Evolutionary conservation across 2,797 vertebrate genomes (phyloP).

Genomic region (Neosilurus mollespiculum): DNA sequence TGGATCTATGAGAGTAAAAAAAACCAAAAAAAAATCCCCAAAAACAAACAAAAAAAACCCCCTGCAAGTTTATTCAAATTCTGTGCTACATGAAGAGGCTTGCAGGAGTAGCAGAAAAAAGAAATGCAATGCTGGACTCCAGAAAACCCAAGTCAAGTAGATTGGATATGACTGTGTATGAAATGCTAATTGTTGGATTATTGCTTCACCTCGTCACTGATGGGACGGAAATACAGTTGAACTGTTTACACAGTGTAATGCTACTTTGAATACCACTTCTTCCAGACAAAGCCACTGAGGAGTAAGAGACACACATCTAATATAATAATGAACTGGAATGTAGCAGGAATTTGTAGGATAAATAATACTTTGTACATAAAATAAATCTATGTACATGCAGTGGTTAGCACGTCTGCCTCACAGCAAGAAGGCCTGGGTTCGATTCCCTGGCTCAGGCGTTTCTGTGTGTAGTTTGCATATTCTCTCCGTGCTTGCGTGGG

Average conservation of each 20-base stretch:
- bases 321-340: not conserved
- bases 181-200: slow-evolving; percentile 39
- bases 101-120: not conserved
- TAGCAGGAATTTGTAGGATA: not conserved
- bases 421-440: too few species aligned
- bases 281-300: not conserved
- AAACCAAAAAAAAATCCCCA: not conserved
- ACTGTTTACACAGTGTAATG: slow-evolving; percentile 26
- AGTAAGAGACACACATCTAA: not conserved
- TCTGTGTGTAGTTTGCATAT: too few species aligned
- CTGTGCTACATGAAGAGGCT: not conserved
- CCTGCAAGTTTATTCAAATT: slow-evolving; percentile 6
- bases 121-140: not conserved
- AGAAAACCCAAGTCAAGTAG: not conserved
- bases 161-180: slow-evolving; percentile 29
- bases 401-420: too few species aligned
- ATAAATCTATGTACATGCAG: not conserved
- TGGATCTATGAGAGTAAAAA: not conserved
- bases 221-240: slow-evolving; percentile 19
- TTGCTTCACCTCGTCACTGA: slow-evolving; percentile 25
- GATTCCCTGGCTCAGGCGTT: too few species aligned
- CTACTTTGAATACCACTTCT: not conserved
- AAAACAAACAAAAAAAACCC: not conserved
- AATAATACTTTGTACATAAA: not conserved
- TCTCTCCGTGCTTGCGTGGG: too few species aligned